A percentile compares a stretch with the other conserved stretches of the same genome.
Conservation (phyloP, 1,140 invertebrate genomes). For the Solen grandis region DNA sequence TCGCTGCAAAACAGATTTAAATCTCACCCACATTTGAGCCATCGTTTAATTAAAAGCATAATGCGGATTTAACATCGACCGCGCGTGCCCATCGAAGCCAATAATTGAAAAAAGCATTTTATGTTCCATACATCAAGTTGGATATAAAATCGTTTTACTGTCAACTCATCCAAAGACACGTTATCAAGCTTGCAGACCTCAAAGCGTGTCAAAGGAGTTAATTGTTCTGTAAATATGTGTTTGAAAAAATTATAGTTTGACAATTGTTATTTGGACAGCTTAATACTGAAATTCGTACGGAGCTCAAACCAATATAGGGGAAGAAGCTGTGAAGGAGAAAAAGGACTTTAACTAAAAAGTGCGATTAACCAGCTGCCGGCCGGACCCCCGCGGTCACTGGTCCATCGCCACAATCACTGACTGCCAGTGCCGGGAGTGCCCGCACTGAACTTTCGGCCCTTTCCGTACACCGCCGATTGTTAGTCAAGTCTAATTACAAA, state of each 20-base stretch:
- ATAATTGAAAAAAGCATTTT: conserved; percentile 47
- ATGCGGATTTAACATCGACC: conserved; percentile 25
- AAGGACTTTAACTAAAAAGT: conserved; percentile 37
- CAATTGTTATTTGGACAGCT: conserved; percentile 51
- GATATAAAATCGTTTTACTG: conserved; percentile 28
- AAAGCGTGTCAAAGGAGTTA: conserved; percentile 53
- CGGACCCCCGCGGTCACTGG: conserved; percentile 40
- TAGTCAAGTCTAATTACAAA: conserved; percentile 46
- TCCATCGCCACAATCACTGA: conserved; percentile 30
- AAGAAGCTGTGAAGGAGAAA: conserved; percentile 41
- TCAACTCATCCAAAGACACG: conserved; percentile 10
- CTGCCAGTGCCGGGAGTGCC: conserved; percentile 1
- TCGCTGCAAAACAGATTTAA: background rate
- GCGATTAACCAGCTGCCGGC: conserved; percentile 50
- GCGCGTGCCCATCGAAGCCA: conserved; percentile 20
- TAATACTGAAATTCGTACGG: conserved; percentile 32
- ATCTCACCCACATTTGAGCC: background rate
- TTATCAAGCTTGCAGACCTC: conserved; percentile 28
- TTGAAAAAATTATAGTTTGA: conserved; percentile 48
- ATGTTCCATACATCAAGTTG: conserved; percentile 19
- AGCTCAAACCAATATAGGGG: conserved; percentile 15
- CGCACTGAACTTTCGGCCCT: conserved; percentile 49
- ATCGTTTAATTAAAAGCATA: conserved; percentile 17
- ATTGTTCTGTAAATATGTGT: conserved; percentile 59
- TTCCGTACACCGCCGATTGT: conserved; percentile 26